Percentiles rank a stretch among this genome's conserved stretches.
Evolutionary conservation across 2,797 vertebrate species (phyloP).

Genomic region (Erithacus rubecula): DNA sequence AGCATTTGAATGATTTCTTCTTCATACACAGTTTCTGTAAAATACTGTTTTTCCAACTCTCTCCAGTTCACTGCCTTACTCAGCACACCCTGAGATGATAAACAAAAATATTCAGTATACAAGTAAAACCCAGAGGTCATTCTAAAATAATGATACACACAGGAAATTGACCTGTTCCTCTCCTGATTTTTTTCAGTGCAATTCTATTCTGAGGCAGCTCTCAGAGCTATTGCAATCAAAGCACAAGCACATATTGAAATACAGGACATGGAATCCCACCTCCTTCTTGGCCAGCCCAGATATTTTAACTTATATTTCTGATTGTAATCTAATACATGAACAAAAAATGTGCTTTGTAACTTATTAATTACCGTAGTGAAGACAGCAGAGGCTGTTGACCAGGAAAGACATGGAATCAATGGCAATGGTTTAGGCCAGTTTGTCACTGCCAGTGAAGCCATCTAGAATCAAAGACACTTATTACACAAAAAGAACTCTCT

Average conservation of each 20-base stretch:
- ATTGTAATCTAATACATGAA: not conserved
- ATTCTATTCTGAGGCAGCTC: not conserved
- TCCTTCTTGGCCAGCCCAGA: not conserved
- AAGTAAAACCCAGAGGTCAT: not conserved
- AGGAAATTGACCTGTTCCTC: not conserved
- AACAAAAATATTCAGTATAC: not conserved
- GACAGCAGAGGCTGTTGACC: conserved; percentile 97
- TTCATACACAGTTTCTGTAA: conserved; percentile 90
- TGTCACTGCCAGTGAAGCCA: conserved; percentile 96
- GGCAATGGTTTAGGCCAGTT: conserved; percentile 98
- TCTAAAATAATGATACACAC: not conserved
- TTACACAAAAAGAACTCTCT: not conserved
- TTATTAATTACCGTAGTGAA: conserved; percentile 90
- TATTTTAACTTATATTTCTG: not conserved
- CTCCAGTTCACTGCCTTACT: conserved; percentile 95
- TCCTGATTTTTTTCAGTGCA: not conserved
- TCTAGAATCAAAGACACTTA: conserved; percentile 76
- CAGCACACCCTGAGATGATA: conserved; percentile 86
- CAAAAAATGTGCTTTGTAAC: not conserved
- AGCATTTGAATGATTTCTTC: conserved; percentile 93
- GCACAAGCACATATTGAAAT: not conserved
- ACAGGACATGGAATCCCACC: not conserved
- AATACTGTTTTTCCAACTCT: conserved; percentile 95
- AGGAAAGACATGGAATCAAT: conserved; percentile 93
- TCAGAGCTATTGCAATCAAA: not conserved